Evolutionary conservation across 2,888 invertebrate genomes (phyloP).

Genomic region (Epinotia bilunana): DNA sequence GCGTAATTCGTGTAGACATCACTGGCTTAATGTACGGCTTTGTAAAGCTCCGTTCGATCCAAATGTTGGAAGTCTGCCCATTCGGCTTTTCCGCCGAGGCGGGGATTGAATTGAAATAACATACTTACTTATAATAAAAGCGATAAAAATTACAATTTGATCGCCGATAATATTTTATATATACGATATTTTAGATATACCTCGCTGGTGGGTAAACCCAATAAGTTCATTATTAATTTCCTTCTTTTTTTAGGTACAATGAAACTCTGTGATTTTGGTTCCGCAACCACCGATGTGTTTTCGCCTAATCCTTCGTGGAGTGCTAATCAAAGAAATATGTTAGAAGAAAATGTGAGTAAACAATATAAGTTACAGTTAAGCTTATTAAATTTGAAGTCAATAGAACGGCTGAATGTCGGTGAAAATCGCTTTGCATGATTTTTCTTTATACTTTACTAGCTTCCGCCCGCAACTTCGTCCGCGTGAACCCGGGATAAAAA

Average conservation of each 20-base stretch:
- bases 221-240: constrained; percentile 9
- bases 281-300: constrained; percentile 93
- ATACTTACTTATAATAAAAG: not conserved
- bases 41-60: constrained; percentile 1
- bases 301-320: constrained; percentile 96
- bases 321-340: constrained; percentile 93
- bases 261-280: constrained; percentile 99
- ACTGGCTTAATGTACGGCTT: not conserved
- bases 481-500: no score
- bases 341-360: constrained; percentile 94
- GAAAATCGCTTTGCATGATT: no score
- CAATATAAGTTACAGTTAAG: constrained; percentile 21
- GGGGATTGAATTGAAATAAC: not conserved
- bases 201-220: not conserved
- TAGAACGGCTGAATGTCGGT: no score
- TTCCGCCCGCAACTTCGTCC: no score
- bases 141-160: not conserved
- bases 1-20: not conserved
- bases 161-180: not conserved
- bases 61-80: not conserved
- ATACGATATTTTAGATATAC: no score
- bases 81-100: not conserved
- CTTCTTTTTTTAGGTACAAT: constrained; percentile 81
- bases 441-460: no score
- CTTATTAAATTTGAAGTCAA: no score